A percentile compares a stretch with the other conserved stretches of the same genome.
Conservation (phyloP, 2,797 vertebrate species). For the Lagocephalus sceleratus region DNA sequence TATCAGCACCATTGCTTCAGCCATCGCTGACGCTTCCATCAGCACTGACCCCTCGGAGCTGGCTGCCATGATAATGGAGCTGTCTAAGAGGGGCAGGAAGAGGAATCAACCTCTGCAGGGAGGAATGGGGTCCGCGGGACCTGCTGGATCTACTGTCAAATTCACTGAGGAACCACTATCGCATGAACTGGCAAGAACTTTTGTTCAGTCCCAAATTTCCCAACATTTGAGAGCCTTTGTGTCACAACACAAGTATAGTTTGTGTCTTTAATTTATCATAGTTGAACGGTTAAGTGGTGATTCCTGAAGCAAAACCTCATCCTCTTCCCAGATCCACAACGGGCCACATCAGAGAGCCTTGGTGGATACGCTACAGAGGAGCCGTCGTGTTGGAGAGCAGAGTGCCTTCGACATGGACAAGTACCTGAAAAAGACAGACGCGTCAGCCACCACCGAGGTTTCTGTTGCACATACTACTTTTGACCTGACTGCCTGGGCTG, state of each 20-base stretch:
- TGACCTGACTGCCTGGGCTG: conserved; percentile 62
- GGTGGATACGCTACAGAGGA: conserved; percentile 68
- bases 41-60: conserved; percentile 88
- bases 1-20: conserved; percentile 92
- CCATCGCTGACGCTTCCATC: conserved; percentile 89
- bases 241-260: background rate
- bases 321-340: conserved; percentile 12
- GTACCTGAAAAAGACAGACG: conserved; percentile 83
- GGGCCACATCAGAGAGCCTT: conserved; percentile 39
- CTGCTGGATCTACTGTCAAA: conserved; percentile 12
- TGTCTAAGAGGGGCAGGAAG: conserved; percentile 78
- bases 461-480: conserved; percentile 68
- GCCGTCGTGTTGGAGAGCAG: conserved; percentile 54
- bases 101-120: conserved; percentile 20
- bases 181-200: conserved; percentile 35
- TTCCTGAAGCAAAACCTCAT: background rate
- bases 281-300: no score
- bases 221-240: background rate
- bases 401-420: conserved; percentile 87
- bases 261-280: no score
- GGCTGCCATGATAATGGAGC: conserved; percentile 89
- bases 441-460: conserved; percentile 60
- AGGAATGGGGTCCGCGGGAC: conserved; percentile 3
- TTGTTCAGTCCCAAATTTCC: no score
- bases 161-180: conserved; percentile 12